phyloP scores from a whole-genome alignment of 2,113 vertebrate genomes.

The Ibidorhyncha struthersii region DNA sequence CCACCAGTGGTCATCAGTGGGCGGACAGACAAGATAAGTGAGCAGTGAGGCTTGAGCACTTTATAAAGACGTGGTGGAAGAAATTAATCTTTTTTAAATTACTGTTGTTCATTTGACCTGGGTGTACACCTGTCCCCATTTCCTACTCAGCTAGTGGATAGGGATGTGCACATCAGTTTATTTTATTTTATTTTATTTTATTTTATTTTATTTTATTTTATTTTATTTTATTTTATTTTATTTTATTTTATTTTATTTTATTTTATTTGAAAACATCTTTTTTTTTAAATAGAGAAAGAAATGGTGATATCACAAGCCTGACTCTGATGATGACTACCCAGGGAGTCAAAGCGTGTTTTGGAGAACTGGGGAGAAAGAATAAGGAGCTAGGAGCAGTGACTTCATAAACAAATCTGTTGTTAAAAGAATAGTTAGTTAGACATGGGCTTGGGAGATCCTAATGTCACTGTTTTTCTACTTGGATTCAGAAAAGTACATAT shows the following conservation, averaged over 20 bases:
- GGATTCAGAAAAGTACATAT: background rate
- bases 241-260: background rate
- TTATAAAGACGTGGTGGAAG: fast-evolving
- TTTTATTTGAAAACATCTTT: background rate
- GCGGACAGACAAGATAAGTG: background rate
- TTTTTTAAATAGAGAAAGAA: background rate
- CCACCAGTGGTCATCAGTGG: fast-evolving
- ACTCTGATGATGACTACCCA: background rate
- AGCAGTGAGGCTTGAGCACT: fast-evolving
- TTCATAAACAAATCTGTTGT: background rate
- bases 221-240: background rate
- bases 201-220: background rate
- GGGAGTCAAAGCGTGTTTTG: background rate
- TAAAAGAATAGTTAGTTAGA: background rate
- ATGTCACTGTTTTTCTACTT: background rate
- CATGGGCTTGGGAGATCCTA: background rate
- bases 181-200: background rate
- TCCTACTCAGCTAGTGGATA: background rate
- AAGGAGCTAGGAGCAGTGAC: background rate
- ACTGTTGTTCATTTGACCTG: background rate
- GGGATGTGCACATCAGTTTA: background rate
- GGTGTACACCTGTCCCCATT: background rate
- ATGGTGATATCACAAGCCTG: background rate
- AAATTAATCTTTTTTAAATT: background rate
- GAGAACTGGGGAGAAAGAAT: background rate